Base-by-base conservation (phyloP, 2,113 vertebrate species). In the Trogon surrucura region DNA sequence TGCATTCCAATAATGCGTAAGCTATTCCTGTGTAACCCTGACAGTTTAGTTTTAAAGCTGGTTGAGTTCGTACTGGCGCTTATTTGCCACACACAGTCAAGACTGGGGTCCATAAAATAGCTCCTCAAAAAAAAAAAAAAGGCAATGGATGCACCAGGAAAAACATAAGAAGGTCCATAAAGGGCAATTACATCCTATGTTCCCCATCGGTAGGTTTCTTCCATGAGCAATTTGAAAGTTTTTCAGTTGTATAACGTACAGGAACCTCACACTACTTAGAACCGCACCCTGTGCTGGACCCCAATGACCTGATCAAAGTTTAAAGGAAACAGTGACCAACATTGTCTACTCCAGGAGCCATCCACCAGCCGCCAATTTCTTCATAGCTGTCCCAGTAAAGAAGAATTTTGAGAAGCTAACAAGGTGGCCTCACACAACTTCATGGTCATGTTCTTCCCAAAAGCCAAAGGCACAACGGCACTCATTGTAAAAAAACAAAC, bases 381-480 rank as follows among this genome's bases (percentile, higher is more conserved):
- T 67, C 53, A 19, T 0, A 41, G 36, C 62, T 77, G 69, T 60
- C 38, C 85, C 79, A 67, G 85, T 8, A 36, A 67, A 67, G 54
- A 26, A 61, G 41, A 85, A 65, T 36, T 87, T n/a, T 45, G 75
- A 89, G 73, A 81, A 60, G 69, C 41, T 50, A 74, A 94, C 89
- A 88, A 89, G 89, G 88, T 90, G 65, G 32, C 90, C 91, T 80
- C 72, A 62, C 13, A 95, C 18, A 71, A 77, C 82, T 95, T 57
- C 32, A 45, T 1, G 29, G 79, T 73, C 81, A 85, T 2, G 4
- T 44, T 90, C 72, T 36, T 80, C 30, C 56, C 91, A 84, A 83
- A 72, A 44, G 66, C 45, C 15, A 21, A 45, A 79, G 56, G 66
- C 65, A 96, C 79, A 96, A 96, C 6, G 13, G 69, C 79, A 27